These are phyloP conservation scores for Excalfactoria chinensis DNA, from an alignment of 2,113 vertebrate genomes.

Conservation along the genomic window DNA sequence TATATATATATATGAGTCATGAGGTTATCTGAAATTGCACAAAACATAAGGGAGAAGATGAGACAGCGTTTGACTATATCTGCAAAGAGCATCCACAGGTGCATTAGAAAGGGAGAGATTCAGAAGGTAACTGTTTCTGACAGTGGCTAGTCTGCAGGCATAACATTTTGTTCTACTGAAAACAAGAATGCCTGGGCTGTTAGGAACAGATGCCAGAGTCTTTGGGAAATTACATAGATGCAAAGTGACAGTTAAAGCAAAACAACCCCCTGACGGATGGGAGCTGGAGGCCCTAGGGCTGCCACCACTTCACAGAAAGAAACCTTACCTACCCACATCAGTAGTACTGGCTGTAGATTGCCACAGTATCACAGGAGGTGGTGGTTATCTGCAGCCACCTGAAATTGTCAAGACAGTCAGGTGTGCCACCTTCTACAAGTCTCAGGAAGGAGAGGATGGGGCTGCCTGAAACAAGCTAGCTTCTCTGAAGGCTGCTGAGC, in stretches of 20 bases:
- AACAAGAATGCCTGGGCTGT: constrained; percentile 12
- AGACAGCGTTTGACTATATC: not conserved
- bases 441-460: not conserved
- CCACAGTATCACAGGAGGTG: not conserved
- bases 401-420: not conserved
- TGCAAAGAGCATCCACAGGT: constrained; percentile 27
- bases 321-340: not conserved
- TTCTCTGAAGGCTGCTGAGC: not conserved
- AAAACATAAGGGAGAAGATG: not conserved
- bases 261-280: not conserved
- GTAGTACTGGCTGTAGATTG: constrained; percentile 7
- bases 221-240: constrained; percentile 1
- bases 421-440: constrained; percentile 4
- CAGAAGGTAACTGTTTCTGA: constrained; percentile 31
- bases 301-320: not conserved
- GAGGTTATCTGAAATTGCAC: not conserved
- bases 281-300: not conserved
- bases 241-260: constrained; percentile 43
- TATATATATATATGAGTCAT: not conserved
- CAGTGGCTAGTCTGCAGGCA: constrained; percentile 35
- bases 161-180: constrained; percentile 34
- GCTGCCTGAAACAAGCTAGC: not conserved
- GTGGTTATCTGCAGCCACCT: not conserved
- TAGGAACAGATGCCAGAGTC: constrained; percentile 55
- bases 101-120: not conserved